Conservation (phyloP, 1,140 invertebrate genomes). For the Oryzaephilus surinamensis region DNA sequence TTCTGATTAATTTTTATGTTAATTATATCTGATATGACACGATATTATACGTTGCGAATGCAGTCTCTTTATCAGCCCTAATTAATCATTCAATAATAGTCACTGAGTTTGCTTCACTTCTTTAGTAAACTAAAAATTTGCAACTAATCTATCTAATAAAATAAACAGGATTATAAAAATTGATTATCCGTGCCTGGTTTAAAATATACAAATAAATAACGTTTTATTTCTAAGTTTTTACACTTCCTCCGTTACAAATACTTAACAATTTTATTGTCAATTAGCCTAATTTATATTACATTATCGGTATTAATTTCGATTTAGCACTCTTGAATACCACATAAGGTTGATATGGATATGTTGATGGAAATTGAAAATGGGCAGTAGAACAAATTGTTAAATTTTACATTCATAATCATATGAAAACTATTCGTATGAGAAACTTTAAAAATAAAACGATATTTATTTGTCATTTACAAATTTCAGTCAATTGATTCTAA, state of each 20-base stretch:
- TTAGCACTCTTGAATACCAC: too few relatives aligned
- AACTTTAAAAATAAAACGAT: too few relatives aligned
- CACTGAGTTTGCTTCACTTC: not conserved
- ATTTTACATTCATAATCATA: too few relatives aligned
- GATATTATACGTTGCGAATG: slow-evolving; percentile 21
- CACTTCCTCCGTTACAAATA: slow-evolving; percentile 3
- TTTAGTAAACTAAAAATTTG: not conserved
- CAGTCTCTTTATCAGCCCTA: slow-evolving; percentile 15
- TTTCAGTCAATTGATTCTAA: not conserved
- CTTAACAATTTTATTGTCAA: too few relatives aligned
- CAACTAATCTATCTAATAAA: not conserved
- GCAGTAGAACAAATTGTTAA: too few relatives aligned
- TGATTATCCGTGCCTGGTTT: slow-evolving; percentile 2
- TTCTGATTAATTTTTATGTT: not conserved
- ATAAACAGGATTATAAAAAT: slow-evolving; percentile 1
- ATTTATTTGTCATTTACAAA: too few relatives aligned
- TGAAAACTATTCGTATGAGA: too few relatives aligned
- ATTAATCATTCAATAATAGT: not conserved
- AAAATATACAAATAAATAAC: not conserved
- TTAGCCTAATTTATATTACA: too few relatives aligned
- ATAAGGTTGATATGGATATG: too few relatives aligned
- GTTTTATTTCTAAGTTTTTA: not conserved
- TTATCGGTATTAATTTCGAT: too few relatives aligned
- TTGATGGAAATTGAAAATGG: too few relatives aligned
- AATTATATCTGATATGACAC: slow-evolving; percentile 18